Evolutionary conservation across 2,797 vertebrate genomes (phyloP), one percentile per base, ranked within the genome.

Genomic region (Sebastes steindachneri): DNA sequence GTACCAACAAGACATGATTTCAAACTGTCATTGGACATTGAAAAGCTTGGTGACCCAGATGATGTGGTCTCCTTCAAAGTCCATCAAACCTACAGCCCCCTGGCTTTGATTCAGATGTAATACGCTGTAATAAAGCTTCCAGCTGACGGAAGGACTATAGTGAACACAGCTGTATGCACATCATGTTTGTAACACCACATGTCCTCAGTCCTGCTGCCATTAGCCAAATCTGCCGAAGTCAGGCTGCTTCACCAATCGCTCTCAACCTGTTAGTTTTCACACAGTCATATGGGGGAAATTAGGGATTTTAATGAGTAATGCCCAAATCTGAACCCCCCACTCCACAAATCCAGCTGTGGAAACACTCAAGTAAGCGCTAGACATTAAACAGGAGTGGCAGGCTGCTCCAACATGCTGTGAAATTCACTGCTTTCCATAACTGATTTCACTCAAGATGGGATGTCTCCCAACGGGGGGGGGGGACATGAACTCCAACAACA

Each of bases 211-310:
- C 25, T 45, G 41, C 21, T 1, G 2, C 15, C 57, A 59, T 28
- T 15, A 28, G 25, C 25, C 55, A 26, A 26, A 26, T 26, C 55
- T 58, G 25, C 11, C 6, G 19, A 75, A 31, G 62, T 58, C 64
- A 67, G 29, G 68, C 69, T 84, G 73, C 64, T 67, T 68, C 54
- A 21, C 37, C 77, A 79, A 82, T 74, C 62, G 60, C 57, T 54
- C 68, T 54, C 71, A 29, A 35, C 62, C 74, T 76, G 63, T 77
- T 81, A 84, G 84, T 82, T 86, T 78, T 71, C 55, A 23, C 73
- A 70, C 25, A 55, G 60, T 70, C 55, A 62, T 62, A 14, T 63
- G 63, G 53, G 29, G 54, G n/a, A 77, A 85, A 86, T 72, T 59
- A 66, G 41, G 35, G 55, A 60, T 88, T 53, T 71, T 21, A 37